Evolutionary conservation across 2,888 invertebrate genomes (phyloP), one percentile per base, ranked within the genome.

Genomic region (Cryptus armator): DNA sequence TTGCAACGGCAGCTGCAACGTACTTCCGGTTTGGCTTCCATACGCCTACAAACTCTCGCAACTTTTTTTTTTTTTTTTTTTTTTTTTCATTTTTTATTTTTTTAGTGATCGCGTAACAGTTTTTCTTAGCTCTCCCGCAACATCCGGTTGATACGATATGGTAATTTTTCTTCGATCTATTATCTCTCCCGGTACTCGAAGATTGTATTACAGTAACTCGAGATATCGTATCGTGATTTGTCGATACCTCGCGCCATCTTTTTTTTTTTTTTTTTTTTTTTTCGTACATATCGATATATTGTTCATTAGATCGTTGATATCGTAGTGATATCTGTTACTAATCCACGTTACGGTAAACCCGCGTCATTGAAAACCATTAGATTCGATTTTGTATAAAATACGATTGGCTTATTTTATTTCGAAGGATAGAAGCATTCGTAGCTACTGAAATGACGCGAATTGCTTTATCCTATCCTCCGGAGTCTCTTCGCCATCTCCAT

Each of bases 221-320:
- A 77, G 77, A 77, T 67, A 77, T 68, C 67, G 44, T 44, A 43
- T 67, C 67, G 43, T 56, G 43, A 67, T 77, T 68, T 53, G 56
- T 56, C 56, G 44, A 67, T 67, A 66, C 19, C 24, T 24, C 43
- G 29, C 19, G 12, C 48, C 19, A 64, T 3, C 10, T 32, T 64
- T 51, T 48, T 32, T 10, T 9, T 19, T 37, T 12, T 19, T 3
- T 29, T 4, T 32, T 32, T 12, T 16, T 46, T 37, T 37, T 32
- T 12, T 10, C 29, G 2, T 16, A 66, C 3, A 12, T 67, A 19
- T 53, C 16, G 19, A 53, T 53, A 19, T 19, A 53, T 53, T 53
- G 53, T 19, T 12, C n/a, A 16, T 16, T 53, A 53, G 53, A 53
- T 10, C 19, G 9, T 19, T 10, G 53, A 53, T 19, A 53, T 53